Evolutionary conservation across 2,888 invertebrate genomes (phyloP), one percentile per base, ranked within the genome.

Genomic region (Xanthia togata): DNA sequence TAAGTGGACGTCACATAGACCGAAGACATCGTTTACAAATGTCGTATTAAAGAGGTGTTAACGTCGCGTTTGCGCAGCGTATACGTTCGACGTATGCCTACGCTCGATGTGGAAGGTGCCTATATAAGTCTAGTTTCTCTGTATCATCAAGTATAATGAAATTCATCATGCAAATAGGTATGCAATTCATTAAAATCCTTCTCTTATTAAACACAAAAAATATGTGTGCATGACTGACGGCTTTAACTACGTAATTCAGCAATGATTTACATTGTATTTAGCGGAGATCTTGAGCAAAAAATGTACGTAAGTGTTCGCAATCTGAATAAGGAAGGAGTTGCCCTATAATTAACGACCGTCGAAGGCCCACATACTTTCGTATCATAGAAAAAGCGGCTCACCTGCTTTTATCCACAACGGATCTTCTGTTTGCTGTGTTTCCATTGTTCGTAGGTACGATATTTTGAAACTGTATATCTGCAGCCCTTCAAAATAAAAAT

Each of bases 361-460:
- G 90, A 81, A 92, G 90, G 88, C 93, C 93, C 90, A 93, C 94
- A 95, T 95, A 93, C 93, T 93, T 93, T 91, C 92, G 87, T 83
- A 87, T 90, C 90, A 88, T 79, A 89, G 88, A 95, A 94, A 93
- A 95, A 95, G 93, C 92, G 81, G 95, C 86, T 95, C 94, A 94
- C 95, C 95, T 92, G 93, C 88, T 93, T 93, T 90, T 90, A 90
- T 92, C 90, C 89, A 85, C 90, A 74, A 85, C 92, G 93, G 93
- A 93, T 93, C 90, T 92, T 86, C 82, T 81, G 81, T 81, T 73
- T 78, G 78, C 50, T 60, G 53, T 74, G 88, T 91, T 84, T 91
- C 89, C 92, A 92, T 90, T 82, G 73, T 84, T 84, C 11, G 55
- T 41, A 9, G 38, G 9, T 62, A 79, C 82, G 82, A 73, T 63